Percentiles rank a stretch among this genome's conserved stretches.
Conservation (phyloP, 2,797 vertebrate genomes). For the Synaphobranchus kaupii region DNA sequence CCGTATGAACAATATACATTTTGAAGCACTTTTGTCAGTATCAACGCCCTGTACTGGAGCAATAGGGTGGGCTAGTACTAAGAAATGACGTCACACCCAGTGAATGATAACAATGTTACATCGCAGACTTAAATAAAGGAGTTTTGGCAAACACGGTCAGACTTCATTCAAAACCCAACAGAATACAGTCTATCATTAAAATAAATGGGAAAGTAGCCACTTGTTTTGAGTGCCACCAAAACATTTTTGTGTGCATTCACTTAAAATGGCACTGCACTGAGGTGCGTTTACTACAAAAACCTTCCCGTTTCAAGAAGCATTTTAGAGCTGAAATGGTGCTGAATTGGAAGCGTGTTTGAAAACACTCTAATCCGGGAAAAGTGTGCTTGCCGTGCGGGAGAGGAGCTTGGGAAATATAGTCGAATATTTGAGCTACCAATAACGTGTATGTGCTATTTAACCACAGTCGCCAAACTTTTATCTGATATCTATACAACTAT, state of each 20-base stretch:
- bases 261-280: neutral
- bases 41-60: neutral
- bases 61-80: neutral
- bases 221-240: neutral
- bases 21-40: neutral
- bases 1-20: neutral
- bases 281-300: neutral
- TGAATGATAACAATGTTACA: neutral
- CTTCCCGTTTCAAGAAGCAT: neutral
- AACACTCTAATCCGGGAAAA: neutral
- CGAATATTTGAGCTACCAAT: neutral
- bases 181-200: neutral
- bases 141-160: neutral
- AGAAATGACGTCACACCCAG: neutral
- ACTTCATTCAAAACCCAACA: neutral
- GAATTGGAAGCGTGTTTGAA: neutral
- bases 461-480: neutral
- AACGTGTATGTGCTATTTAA: neutral
- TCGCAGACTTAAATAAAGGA: neutral
- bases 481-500: neutral
- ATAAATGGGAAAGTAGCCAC: neutral
- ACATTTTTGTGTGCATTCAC: neutral
- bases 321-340: neutral
- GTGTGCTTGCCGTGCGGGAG: neutral
- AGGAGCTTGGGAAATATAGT: neutral